Percentiles rank a stretch among this genome's conserved stretches.
These are phyloP conservation scores for Chrysocyon brachyurus DNA, from an alignment of 2,797 vertebrate genomes.

Conservation along the genomic window DNA sequence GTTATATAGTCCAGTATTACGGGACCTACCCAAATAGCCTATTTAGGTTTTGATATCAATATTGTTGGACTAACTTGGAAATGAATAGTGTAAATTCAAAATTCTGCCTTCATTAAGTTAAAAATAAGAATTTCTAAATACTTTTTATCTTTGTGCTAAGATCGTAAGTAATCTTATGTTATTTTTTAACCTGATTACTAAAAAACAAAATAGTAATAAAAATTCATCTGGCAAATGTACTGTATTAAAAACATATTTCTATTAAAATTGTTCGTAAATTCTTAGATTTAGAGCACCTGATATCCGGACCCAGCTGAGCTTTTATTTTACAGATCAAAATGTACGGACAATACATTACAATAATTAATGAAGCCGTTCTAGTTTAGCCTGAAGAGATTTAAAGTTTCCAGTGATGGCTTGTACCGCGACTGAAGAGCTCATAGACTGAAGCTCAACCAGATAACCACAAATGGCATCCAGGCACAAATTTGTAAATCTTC, in stretches of 20 bases:
- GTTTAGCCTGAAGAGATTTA: conserved; percentile 96
- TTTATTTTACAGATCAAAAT: conserved; percentile 82
- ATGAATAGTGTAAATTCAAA: conserved; percentile 41
- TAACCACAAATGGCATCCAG: conserved; percentile 97
- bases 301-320: conserved; percentile 67
- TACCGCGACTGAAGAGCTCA: conserved; percentile 93
- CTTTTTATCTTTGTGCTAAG: conserved; percentile 73
- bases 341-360: conserved; percentile 39
- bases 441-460: conserved; percentile 97
- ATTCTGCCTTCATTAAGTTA: conserved; percentile 18
- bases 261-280: conserved; percentile 68
- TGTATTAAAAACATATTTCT: conserved; percentile 72
- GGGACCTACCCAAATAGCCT: background rate
- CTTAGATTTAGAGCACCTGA: conserved; percentile 68
- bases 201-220: conserved; percentile 77
- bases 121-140: conserved; percentile 74
- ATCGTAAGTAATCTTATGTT: conserved; percentile 71
- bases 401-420: conserved; percentile 95
- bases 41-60: background rate
- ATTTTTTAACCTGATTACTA: conserved; percentile 38
- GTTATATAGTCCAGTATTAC: background rate
- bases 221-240: conserved; percentile 79
- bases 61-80: conserved; percentile 60
- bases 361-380: conserved; percentile 95
- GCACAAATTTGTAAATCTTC: conserved; percentile 96